Conservation (phyloP, 2,113 vertebrate genomes). For the Willisornis vidua region DNA sequence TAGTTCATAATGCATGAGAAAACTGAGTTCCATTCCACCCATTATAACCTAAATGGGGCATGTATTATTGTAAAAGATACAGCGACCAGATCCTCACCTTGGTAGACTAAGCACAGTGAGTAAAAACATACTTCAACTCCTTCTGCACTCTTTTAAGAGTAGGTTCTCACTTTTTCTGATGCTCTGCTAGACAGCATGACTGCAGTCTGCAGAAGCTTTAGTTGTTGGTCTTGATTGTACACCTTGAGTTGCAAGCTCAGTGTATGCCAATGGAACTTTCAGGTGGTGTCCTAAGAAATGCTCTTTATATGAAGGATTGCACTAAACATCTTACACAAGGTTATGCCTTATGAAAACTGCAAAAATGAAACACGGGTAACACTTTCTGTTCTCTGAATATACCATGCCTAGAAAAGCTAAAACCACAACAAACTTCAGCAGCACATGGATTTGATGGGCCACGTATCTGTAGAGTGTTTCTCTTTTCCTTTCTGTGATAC, state of each 20-base stretch:
- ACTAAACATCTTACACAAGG: background rate
- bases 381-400: background rate
- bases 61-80: background rate
- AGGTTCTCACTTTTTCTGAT: background rate
- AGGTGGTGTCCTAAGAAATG: background rate
- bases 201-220: background rate
- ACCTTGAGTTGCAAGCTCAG: background rate
- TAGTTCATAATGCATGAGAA: background rate
- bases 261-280: background rate
- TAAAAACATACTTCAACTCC: background rate
- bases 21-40: background rate
- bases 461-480: background rate
- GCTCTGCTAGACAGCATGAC: background rate
- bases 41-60: background rate
- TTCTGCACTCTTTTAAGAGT: background rate
- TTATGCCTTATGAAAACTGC: background rate
- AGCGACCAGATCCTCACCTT: background rate
- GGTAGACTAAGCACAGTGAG: background rate
- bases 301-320: background rate
- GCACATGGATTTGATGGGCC: background rate
- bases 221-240: background rate
- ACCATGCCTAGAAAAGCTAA: background rate
- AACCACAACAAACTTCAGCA: background rate
- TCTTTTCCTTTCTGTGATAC: background rate
- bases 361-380: background rate